phyloP scores from a whole-genome alignment of 2,113 vertebrate genomes.

The Eleginops maclovinus region DNA sequence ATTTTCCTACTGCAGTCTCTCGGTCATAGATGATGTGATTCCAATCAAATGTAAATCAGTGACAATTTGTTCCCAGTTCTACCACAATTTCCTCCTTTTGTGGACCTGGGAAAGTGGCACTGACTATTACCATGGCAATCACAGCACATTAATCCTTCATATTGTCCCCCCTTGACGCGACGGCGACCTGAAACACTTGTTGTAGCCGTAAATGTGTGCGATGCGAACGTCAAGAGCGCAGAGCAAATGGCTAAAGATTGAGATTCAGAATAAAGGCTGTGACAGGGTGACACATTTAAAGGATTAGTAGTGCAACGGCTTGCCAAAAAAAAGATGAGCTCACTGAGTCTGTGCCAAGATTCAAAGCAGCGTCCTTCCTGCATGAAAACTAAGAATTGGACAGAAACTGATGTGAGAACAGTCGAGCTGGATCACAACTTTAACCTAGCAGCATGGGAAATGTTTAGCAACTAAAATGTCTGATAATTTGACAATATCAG shows the following conservation, averaged over 20 bases:
- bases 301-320: conserved; percentile 20
- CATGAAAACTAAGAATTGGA: too few relatives aligned
- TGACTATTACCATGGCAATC: background rate
- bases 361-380: too few relatives aligned
- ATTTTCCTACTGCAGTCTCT: background rate
- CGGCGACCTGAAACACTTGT: background rate
- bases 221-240: background rate
- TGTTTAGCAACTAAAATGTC: background rate
- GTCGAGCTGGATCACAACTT: background rate
- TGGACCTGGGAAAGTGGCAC: background rate
- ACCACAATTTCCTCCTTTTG: background rate
- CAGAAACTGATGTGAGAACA: background rate
- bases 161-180: background rate
- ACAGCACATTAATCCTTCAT: background rate
- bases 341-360: conserved; percentile 16
- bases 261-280: conserved; percentile 7
- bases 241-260: conserved; percentile 1
- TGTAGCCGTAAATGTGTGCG: conserved; percentile 9
- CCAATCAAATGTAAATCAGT: background rate
- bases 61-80: background rate
- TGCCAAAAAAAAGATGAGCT: conserved; percentile 17
- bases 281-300: conserved; percentile 27
- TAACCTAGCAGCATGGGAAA: background rate
- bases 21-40: too few relatives aligned
- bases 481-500: too few relatives aligned